A percentile compares a stretch with the other conserved stretches of the same genome.
phyloP scores from a whole-genome alignment of 2,797 vertebrate species.

The Emydoidea blandingii region DNA sequence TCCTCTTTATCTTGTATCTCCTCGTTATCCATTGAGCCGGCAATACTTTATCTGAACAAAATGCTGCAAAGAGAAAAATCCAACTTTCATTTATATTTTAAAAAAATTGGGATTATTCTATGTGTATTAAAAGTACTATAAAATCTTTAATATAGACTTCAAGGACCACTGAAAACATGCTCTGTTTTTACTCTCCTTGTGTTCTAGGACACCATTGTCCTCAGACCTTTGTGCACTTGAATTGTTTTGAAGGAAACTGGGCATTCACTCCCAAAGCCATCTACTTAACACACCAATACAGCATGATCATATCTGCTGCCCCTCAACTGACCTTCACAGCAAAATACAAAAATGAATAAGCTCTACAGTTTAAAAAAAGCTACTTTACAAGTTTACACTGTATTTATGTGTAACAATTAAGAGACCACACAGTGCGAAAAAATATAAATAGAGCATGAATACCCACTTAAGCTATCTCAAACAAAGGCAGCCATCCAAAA shows the following conservation, averaged over 20 bases:
- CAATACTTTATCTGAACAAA: not conserved
- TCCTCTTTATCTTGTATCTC: not conserved
- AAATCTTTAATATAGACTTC: conserved; percentile 3
- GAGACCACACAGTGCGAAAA: not conserved
- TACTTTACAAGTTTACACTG: not conserved
- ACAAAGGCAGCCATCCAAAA: not conserved
- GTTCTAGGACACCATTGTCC: not conserved
- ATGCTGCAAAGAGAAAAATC: not conserved
- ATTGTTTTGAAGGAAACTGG: not conserved
- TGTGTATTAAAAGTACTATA: not conserved
- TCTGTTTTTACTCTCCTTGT: not conserved
- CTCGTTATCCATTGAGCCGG: not conserved
- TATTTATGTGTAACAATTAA: not conserved
- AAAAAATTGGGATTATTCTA: not conserved
- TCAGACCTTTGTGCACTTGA: not conserved
- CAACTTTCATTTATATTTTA: not conserved
- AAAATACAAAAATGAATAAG: conserved; percentile 13
- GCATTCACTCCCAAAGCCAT: not conserved
- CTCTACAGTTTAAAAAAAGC: not conserved
- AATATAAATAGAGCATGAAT: not conserved
- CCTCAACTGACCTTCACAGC: not conserved
- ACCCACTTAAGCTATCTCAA: not conserved
- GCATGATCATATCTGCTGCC: not conserved
- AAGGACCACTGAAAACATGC: not conserved
- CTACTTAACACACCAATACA: not conserved